These are phyloP conservation scores for Cichladusa arquata DNA, from an alignment of 2,113 vertebrate species.

Conservation along the genomic window DNA sequence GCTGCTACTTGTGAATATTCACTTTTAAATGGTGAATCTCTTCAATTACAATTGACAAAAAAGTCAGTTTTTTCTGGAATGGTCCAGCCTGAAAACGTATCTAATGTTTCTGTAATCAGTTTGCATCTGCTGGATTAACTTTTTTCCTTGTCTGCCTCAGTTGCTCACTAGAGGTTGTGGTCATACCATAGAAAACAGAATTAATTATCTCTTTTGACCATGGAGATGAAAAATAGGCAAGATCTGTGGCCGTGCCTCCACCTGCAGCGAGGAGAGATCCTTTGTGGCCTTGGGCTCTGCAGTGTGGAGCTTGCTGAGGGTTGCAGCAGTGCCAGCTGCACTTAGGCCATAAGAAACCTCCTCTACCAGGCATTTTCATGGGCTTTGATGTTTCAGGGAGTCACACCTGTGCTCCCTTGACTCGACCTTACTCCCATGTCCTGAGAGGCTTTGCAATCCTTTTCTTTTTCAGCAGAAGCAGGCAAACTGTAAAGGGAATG, in stretches of 20 bases:
- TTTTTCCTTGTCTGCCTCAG: not conserved
- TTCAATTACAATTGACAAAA: not conserved
- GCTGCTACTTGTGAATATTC: not conserved
- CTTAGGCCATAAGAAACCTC: rapidly evolving
- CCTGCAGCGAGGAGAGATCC: not conserved
- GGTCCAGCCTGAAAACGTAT: not conserved
- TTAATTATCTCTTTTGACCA: not conserved
- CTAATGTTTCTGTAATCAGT: not conserved
- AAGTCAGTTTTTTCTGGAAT: not conserved
- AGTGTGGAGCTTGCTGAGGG: not conserved
- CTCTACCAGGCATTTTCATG: rapidly evolving
- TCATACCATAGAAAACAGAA: not conserved
- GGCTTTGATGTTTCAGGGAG: not conserved
- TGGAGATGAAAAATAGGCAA: not conserved
- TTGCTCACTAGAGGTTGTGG: not conserved
- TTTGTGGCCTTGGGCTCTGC: not conserved
- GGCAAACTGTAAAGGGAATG: not conserved
- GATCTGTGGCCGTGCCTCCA: rapidly evolving
- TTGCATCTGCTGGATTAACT: not conserved
- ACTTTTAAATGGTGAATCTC: not conserved
- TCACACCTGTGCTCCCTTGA: rapidly evolving
- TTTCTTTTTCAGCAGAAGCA: not conserved
- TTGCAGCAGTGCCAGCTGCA: rapidly evolving
- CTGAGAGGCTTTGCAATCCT: not conserved
- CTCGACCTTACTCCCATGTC: rapidly evolving